phyloP scores from a whole-genome alignment of 2,888 invertebrate species.

The Scrobipalpa atriplicella region DNA sequence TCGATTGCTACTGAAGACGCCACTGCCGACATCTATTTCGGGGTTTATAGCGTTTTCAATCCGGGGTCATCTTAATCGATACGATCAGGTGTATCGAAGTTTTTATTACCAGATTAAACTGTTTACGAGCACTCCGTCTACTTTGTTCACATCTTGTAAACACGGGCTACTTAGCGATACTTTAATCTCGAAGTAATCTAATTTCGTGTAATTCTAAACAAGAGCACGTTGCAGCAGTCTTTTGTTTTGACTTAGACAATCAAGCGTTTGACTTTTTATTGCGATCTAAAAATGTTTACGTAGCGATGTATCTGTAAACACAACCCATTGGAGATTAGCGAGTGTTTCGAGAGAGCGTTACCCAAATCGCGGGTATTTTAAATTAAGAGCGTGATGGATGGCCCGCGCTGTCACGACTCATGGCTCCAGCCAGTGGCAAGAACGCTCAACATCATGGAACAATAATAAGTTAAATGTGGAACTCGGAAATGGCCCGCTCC shows the following conservation, averaged over 20 bases:
- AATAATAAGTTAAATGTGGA: conserved; percentile 79
- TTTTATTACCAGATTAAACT: conserved; percentile 75
- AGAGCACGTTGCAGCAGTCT: conserved; percentile 40
- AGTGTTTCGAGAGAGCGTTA: conserved; percentile 62
- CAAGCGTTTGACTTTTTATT: conserved; percentile 54
- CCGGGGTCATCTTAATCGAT: conserved; percentile 65
- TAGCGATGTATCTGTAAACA: conserved; percentile 62
- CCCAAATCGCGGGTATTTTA: conserved; percentile 78
- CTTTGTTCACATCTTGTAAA: conserved; percentile 71
- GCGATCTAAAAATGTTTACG: conserved; percentile 60
- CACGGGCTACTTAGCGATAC: conserved; percentile 57
- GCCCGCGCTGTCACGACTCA: conserved; percentile 65
- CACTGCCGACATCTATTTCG: conserved; percentile 70
- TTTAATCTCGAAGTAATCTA: conserved; percentile 57
- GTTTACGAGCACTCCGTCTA: conserved; percentile 76
- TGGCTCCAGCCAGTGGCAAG: conserved; percentile 61
- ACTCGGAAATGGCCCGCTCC: conserved; percentile 75
- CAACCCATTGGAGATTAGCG: conserved; percentile 71
- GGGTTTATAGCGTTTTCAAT: conserved; percentile 72
- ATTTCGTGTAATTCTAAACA: conserved; percentile 55
- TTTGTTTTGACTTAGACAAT: conserved; percentile 53
- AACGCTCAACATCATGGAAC: conserved; percentile 69
- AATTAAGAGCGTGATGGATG: conserved; percentile 81
- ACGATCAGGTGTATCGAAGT: conserved; percentile 72
- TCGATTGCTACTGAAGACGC: conserved; percentile 78